phyloP scores from a whole-genome alignment of 2,888 invertebrate genomes.

The Cyclophora albipunctata region DNA sequence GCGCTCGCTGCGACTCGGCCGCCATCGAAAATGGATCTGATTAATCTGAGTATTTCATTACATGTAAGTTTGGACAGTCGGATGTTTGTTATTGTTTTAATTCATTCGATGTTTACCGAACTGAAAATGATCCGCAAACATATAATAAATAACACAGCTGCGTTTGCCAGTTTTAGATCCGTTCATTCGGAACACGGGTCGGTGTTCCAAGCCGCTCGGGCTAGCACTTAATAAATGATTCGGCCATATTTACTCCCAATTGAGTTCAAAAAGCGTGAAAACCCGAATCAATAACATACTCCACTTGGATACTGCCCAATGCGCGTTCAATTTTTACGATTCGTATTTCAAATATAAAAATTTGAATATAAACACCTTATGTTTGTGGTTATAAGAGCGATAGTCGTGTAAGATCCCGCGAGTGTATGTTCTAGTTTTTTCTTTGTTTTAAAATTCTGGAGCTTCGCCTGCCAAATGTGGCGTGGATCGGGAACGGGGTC shows the following conservation, averaged over 20 bases:
- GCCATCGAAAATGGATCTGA: too few species aligned
- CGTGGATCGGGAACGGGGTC: constrained; percentile 17
- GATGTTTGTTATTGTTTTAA: too few species aligned
- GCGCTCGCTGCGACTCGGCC: too few species aligned
- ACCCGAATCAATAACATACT: background rate
- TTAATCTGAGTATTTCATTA: too few species aligned
- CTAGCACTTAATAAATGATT: background rate
- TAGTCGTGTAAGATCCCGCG: background rate
- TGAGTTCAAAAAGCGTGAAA: background rate
- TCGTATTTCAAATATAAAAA: constrained; percentile 3
- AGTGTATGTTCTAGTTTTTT: constrained; percentile 4
- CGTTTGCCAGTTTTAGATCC: too few species aligned
- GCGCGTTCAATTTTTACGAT: constrained; percentile 5
- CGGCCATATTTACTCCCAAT: background rate
- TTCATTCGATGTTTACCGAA: too few species aligned
- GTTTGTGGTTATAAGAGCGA: background rate
- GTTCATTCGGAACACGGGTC: too few species aligned
- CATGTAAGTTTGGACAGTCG: too few species aligned
- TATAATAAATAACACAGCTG: too few species aligned
- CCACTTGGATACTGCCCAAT: constrained; percentile 7
- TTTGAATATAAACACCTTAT: constrained; percentile 3
- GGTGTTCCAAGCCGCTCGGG: too few species aligned
- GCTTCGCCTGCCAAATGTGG: constrained; percentile 19
- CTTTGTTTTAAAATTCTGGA: constrained; percentile 14
- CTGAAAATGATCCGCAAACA: too few species aligned